Evolutionary conservation across 2,797 vertebrate species (phyloP).

Genomic region (Anabas testudineus): DNA sequence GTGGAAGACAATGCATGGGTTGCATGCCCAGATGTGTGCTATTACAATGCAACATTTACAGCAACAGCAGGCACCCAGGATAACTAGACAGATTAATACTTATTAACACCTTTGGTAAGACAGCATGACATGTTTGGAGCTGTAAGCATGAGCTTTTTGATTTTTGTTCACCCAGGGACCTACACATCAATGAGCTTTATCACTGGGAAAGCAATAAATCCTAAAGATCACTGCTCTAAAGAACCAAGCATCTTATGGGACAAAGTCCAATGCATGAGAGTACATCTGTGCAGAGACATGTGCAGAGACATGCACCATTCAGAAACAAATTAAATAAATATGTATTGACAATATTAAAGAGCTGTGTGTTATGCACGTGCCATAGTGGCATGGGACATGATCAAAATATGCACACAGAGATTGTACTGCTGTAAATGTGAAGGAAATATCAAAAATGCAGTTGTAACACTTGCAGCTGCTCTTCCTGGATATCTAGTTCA

Average conservation of each 20-base stretch:
- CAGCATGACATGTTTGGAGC: background rate
- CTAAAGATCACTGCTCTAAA: background rate
- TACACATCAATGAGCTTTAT: background rate
- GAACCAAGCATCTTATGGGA: background rate
- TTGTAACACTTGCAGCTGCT: constrained; percentile 26
- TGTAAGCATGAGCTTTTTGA: background rate
- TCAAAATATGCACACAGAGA: constrained; percentile 1
- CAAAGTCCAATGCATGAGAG: background rate
- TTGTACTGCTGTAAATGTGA: background rate
- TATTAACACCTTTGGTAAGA: constrained; percentile 18
- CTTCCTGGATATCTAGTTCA: constrained; percentile 32
- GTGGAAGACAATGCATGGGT: constrained; percentile 27
- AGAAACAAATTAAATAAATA: constrained; percentile 5
- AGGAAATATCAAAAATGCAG: background rate
- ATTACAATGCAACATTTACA: constrained; percentile 1
- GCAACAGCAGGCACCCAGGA: background rate
- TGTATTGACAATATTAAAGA: background rate
- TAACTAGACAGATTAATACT: background rate
- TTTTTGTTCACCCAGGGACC: constrained; percentile 1
- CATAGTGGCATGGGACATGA: constrained; percentile 26
- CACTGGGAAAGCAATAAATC: background rate
- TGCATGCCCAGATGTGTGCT: constrained; percentile 12
- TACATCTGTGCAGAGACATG: background rate
- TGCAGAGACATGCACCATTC: too few relatives aligned
- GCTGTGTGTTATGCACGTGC: background rate